phyloP scores from a whole-genome alignment of 2,797 vertebrate genomes.

The Yasuhikotakia modesta region DNA sequence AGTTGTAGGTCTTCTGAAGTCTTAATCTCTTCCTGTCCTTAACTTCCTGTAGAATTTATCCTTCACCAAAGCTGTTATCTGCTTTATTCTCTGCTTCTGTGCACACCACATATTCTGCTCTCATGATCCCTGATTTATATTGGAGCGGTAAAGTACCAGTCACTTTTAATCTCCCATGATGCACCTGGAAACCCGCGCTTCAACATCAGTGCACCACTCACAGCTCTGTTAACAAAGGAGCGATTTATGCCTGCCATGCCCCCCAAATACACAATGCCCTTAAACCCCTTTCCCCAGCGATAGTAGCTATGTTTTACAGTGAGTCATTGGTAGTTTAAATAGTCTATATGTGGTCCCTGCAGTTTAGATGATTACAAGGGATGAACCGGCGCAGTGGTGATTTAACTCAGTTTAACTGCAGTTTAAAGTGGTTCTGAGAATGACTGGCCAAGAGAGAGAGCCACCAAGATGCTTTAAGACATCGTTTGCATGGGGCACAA shows the following conservation, averaged over 20 bases:
- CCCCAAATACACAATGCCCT: constrained; percentile 18
- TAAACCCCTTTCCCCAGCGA: not conserved
- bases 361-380: constrained; percentile 33
- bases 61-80: not conserved
- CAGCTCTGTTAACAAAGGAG: constrained; percentile 4
- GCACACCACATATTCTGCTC: constrained; percentile 9
- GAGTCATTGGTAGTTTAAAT: constrained; percentile 39
- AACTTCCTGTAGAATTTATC: constrained; percentile 3
- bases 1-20: not conserved
- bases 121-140: constrained; percentile 26
- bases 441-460: not conserved
- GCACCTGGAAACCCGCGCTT: constrained; percentile 39
- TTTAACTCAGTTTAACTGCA: constrained; percentile 40
- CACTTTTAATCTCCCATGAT: constrained; percentile 43
- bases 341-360: constrained; percentile 1
- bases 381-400: not conserved
- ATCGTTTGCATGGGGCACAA: constrained; percentile 18
- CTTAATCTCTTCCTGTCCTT: not conserved
- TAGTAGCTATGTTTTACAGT: constrained; percentile 3
- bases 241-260: constrained; percentile 5
- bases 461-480: constrained; percentile 6
- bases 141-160: not conserved
- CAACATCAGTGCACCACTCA: not conserved
- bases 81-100: constrained; percentile 15
- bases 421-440: constrained; percentile 15